Percentiles rank a stretch among this genome's conserved stretches.
Evolutionary conservation across 2,888 invertebrate genomes (phyloP).

Genomic region (Oxycera nigricornis): DNA sequence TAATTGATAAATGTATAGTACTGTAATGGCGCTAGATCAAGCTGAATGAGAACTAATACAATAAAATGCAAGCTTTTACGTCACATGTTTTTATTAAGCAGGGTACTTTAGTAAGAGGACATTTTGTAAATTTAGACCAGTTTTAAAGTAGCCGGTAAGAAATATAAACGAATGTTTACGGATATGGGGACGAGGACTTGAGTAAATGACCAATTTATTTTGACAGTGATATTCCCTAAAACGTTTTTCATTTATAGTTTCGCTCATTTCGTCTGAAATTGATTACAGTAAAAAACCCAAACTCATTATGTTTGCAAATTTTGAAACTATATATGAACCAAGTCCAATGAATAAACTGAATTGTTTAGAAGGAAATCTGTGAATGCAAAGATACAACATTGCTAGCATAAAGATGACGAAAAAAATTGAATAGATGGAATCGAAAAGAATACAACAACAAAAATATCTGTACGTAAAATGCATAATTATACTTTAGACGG

Average conservation of each 20-base stretch:
- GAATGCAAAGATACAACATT: neutral
- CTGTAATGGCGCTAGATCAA: conserved; percentile 6
- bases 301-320: too few species aligned
- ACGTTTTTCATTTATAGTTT: too few species aligned
- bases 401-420: neutral
- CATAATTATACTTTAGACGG: conserved; percentile 32
- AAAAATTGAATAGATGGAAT: neutral
- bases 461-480: conserved; percentile 9
- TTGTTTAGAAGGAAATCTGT: conserved; percentile 15
- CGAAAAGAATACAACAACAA: neutral
- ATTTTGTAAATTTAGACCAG: conserved; percentile 32
- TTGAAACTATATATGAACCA: too few species aligned
- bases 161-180: neutral
- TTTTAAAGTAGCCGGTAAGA: conserved; percentile 25
- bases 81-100: conserved; percentile 33
- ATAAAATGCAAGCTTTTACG: conserved; percentile 11
- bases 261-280: too few species aligned
- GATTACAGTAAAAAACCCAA: too few species aligned
- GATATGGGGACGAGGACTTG: neutral
- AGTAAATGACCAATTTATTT: neutral
- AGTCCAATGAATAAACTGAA: too few species aligned
- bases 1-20: conserved; percentile 36
- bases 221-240: too few species aligned
- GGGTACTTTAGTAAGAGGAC: conserved; percentile 27
- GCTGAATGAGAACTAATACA: conserved; percentile 12